Evolutionary conservation across 2,888 invertebrate species (phyloP).

Genomic region (Lepeophtheirus nordmannii): DNA sequence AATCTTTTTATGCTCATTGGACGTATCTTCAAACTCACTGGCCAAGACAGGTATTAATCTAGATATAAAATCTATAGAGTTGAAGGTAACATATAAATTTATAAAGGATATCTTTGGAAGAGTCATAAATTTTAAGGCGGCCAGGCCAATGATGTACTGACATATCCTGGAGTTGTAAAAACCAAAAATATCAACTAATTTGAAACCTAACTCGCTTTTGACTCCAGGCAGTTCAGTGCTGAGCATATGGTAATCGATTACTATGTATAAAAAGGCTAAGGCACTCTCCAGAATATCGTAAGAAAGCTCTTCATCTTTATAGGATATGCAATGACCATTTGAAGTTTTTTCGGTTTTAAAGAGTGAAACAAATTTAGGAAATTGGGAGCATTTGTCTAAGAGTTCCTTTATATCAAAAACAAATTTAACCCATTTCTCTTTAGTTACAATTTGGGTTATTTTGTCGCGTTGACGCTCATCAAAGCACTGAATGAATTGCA

Average conservation of each 20-base stretch:
- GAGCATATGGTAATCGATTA: constrained; percentile 1
- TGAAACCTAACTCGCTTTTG: constrained; percentile 13
- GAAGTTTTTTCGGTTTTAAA: neutral
- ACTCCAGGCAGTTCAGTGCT: neutral
- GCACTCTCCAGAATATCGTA: constrained; percentile 1
- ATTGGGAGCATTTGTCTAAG: neutral
- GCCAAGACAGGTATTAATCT: constrained; percentile 37
- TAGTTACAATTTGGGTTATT: neutral
- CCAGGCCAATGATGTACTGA: constrained; percentile 87
- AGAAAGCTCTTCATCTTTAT: neutral
- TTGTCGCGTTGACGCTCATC: constrained; percentile 3
- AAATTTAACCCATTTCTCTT: constrained; percentile 3
- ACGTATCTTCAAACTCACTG: constrained; percentile 41
- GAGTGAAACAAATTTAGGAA: neutral
- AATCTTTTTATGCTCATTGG: constrained; percentile 5
- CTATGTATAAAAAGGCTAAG: neutral
- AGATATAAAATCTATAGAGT: constrained; percentile 58
- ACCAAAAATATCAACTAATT: constrained; percentile 1
- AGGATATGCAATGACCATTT: neutral
- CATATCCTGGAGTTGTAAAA: constrained; percentile 37
- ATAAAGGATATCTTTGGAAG: constrained; percentile 84
- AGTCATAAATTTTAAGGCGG: constrained; percentile 84
- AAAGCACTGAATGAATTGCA: constrained; percentile 21
- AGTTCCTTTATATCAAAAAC: neutral
- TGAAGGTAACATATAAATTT: constrained; percentile 70